A percentile compares a stretch with the other conserved stretches of the same genome.
phyloP scores from a whole-genome alignment of 2,888 invertebrate species.

The Ditula angustiorana region DNA sequence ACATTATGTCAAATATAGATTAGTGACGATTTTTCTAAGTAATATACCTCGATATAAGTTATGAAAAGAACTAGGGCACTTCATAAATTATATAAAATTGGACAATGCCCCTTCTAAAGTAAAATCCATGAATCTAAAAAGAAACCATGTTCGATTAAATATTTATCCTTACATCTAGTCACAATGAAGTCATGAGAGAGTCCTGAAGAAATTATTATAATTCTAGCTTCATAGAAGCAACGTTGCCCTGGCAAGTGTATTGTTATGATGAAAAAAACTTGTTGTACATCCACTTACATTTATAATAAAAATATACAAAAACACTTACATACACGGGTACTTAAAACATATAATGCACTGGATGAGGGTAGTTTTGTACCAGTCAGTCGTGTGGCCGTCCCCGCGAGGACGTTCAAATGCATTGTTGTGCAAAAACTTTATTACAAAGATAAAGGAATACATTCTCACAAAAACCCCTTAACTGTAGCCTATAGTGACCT shows the following conservation, averaged over 20 bases:
- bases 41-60: conserved; percentile 45
- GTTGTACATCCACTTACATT: conserved; percentile 68
- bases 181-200: conserved; percentile 44
- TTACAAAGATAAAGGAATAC: conserved; percentile 71
- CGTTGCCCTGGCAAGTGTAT: conserved; percentile 66
- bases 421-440: conserved; percentile 54
- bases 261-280: conserved; percentile 55
- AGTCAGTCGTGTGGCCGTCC: conserved; percentile 66
- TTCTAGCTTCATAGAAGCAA: conserved; percentile 78
- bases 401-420: conserved; percentile 69
- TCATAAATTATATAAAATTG: conserved; percentile 34
- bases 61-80: conserved; percentile 30
- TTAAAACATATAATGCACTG: conserved; percentile 79
- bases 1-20: conserved; percentile 27
- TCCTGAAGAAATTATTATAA: conserved; percentile 27
- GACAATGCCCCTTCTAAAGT: conserved; percentile 32
- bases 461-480: conserved; percentile 64
- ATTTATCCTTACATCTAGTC: conserved; percentile 54
- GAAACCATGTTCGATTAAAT: conserved; percentile 57
- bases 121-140: conserved; percentile 47
- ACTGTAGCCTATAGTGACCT: conserved; percentile 49
- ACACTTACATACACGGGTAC: conserved; percentile 68
- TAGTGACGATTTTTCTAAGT: conserved; percentile 28
- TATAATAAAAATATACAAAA: conserved; percentile 73
- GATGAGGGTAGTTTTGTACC: conserved; percentile 79